Conservation (phyloP, 2,888 invertebrate genomes). For the Meganola albula region DNA sequence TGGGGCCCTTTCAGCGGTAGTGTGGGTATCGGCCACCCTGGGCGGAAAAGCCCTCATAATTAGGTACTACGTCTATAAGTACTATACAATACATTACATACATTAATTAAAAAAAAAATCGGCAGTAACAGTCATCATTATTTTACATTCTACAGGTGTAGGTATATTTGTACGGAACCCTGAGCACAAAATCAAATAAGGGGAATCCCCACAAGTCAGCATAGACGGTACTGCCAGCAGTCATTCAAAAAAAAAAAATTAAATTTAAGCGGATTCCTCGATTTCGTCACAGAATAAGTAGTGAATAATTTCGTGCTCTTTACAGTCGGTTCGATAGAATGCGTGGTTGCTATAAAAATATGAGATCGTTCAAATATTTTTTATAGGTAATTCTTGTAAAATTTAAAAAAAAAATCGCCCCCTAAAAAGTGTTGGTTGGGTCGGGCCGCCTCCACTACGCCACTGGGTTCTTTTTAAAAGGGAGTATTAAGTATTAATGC, state of each 20-base stretch:
- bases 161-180: not conserved
- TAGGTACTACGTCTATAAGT: too few relatives aligned
- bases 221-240: not conserved
- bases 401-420: not conserved
- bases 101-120: not conserved
- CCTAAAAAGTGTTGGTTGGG: not conserved
- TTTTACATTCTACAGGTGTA: not conserved
- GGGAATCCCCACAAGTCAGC: not conserved
- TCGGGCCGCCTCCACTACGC: not conserved
- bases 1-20: too few relatives aligned
- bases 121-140: not conserved
- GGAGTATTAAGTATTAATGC: too few relatives aligned
- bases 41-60: too few relatives aligned
- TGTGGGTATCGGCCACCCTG: too few relatives aligned
- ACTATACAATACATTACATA: not conserved
- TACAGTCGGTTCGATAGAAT: not conserved
- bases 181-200: not conserved
- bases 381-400: not conserved
- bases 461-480: too few relatives aligned
- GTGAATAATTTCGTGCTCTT: not conserved
- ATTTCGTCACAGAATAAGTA: not conserved
- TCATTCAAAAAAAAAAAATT: not conserved
- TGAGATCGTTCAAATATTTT: not conserved
- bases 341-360: slow-evolving; percentile 1
- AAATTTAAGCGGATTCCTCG: not conserved